Evolutionary conservation across 2,888 invertebrate genomes (phyloP).

Genomic region (Lycia hirtaria): DNA sequence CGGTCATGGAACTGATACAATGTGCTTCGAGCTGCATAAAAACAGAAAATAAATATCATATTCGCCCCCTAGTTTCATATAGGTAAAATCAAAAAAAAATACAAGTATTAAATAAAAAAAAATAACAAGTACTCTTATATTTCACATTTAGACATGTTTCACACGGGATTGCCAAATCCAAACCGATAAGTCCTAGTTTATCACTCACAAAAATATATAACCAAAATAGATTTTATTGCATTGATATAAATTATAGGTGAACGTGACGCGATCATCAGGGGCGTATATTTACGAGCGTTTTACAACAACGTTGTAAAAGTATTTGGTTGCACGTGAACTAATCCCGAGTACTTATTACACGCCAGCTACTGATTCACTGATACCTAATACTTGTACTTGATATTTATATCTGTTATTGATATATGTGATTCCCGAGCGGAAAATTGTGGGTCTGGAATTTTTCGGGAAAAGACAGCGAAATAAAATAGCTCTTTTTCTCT

Average conservation of each 20-base stretch:
- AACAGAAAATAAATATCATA: too few species aligned
- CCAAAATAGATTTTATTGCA: slow-evolving; percentile 64
- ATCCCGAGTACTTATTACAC: slow-evolving; percentile 64
- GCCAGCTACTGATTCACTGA: slow-evolving; percentile 66
- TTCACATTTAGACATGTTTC: too few species aligned
- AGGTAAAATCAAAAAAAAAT: too few species aligned
- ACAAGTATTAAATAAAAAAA: too few species aligned
- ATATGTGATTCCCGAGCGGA: not conserved
- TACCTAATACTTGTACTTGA: slow-evolving; percentile 34
- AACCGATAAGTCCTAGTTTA: slow-evolving; percentile 12
- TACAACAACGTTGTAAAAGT: slow-evolving; percentile 72
- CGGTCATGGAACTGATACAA: too few species aligned
- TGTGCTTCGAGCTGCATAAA: too few species aligned
- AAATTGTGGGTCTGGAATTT: too few species aligned
- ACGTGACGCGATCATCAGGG: slow-evolving; percentile 64
- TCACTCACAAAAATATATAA: slow-evolving; percentile 34
- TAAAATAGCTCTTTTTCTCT: too few species aligned
- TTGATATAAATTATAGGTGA: slow-evolving; percentile 65
- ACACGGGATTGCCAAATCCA: not conserved
- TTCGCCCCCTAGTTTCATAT: too few species aligned
- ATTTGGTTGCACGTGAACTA: slow-evolving; percentile 72
- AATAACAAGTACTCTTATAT: too few species aligned
- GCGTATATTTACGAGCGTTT: slow-evolving; percentile 62
- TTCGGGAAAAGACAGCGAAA: too few species aligned
- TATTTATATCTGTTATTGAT: not conserved